These are phyloP conservation scores for Pogonocherus hispidulus DNA, from an alignment of 2,888 invertebrate genomes.

Conservation along the genomic window DNA sequence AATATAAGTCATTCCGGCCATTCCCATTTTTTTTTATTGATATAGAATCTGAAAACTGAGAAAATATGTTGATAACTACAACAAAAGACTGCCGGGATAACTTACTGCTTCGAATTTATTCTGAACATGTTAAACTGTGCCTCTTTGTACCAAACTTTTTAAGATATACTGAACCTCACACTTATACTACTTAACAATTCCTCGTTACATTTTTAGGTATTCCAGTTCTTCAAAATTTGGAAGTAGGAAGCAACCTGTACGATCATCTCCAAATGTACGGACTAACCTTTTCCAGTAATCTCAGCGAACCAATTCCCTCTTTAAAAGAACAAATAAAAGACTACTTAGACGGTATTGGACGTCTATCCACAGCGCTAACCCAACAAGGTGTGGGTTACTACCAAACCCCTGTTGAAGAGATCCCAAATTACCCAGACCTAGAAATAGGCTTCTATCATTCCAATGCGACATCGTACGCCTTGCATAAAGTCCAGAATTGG, in stretches of 20 bases:
- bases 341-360: slow-evolving; percentile 44
- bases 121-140: no score
- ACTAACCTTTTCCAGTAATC: slow-evolving; percentile 78
- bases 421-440: slow-evolving; percentile 35
- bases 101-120: no score
- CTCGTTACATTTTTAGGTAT: slow-evolving; percentile 65
- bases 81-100: no score
- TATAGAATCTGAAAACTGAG: no score
- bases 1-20: no score
- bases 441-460: slow-evolving; percentile 39
- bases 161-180: no score
- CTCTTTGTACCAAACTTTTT: no score
- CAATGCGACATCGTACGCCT: slow-evolving; percentile 26
- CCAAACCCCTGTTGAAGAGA: slow-evolving; percentile 31
- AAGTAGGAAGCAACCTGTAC: slow-evolving; percentile 83
- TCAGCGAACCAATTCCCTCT: slow-evolving; percentile 62
- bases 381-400: slow-evolving; percentile 40
- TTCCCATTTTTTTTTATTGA: no score
- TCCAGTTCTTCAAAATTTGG: slow-evolving; percentile 75
- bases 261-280: slow-evolving; percentile 82
- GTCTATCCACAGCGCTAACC: slow-evolving; percentile 26
- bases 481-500: slow-evolving; percentile 24
- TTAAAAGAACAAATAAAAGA: slow-evolving; percentile 71
- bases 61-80: no score
- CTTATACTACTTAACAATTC: not conserved